phyloP scores from a whole-genome alignment of 2,797 vertebrate genomes.

The Parambassis ranga region DNA sequence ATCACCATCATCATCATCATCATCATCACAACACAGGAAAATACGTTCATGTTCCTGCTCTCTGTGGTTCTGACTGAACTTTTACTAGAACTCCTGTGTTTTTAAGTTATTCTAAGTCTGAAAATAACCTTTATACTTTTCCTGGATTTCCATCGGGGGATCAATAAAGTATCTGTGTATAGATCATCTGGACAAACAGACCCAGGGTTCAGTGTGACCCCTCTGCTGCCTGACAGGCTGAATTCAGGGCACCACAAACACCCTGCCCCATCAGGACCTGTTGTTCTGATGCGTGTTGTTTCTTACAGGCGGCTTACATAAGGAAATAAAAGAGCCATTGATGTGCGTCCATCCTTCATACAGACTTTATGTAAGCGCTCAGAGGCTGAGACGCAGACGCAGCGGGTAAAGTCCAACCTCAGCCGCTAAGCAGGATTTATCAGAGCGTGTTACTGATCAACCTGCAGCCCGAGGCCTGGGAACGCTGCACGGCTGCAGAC shows the following conservation, averaged over 20 bases:
- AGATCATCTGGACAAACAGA: too few relatives aligned
- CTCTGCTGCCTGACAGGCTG: neutral
- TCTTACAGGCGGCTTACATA: constrained; percentile 53
- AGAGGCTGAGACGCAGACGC: constrained; percentile 36
- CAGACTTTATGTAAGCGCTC: constrained; percentile 71
- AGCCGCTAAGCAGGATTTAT: constrained; percentile 70
- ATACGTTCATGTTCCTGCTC: too few relatives aligned
- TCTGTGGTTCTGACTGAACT: too few relatives aligned
- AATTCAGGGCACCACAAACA: neutral
- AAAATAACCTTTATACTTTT: too few relatives aligned
- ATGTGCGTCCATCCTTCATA: constrained; percentile 44
- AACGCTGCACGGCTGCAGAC: neutral
- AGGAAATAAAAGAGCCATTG: constrained; percentile 64
- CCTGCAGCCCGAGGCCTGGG: constrained; percentile 19
- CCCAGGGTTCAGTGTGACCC: too few relatives aligned
- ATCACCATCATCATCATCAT: too few relatives aligned
- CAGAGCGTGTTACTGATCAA: constrained; percentile 77
- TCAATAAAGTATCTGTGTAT: too few relatives aligned
- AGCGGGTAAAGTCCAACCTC: constrained; percentile 66
- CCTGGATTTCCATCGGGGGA: too few relatives aligned
- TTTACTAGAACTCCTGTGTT: too few relatives aligned
- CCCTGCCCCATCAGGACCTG: too few relatives aligned
- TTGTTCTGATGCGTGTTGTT: neutral
- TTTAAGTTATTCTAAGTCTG: too few relatives aligned
- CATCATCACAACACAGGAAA: fast-evolving